These are phyloP conservation scores for Drosophila melanosoma DNA, from an alignment of 2,888 invertebrate genomes.

Conservation along the genomic window DNA sequence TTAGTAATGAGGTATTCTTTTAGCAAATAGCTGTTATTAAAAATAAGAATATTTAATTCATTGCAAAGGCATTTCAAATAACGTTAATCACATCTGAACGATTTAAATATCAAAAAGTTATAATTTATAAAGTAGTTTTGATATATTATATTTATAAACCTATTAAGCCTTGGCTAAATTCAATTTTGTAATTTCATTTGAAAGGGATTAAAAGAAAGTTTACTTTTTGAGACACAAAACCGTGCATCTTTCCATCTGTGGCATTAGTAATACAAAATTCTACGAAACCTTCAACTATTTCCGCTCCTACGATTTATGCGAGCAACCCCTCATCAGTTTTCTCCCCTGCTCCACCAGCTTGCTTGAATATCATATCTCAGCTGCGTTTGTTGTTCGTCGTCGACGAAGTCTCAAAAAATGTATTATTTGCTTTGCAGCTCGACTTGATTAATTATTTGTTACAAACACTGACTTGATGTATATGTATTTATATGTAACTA, in stretches of 20 bases:
- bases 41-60: no score
- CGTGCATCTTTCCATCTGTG: slow-evolving; percentile 13
- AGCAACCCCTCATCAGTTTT: neutral
- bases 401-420: slow-evolving; percentile 9
- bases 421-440: slow-evolving; percentile 5
- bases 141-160: neutral
- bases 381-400: slow-evolving; percentile 2
- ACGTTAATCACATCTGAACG: no score
- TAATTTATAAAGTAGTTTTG: neutral
- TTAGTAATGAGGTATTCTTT: neutral
- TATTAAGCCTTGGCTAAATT: neutral
- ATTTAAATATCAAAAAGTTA: no score
- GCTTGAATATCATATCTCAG: neutral
- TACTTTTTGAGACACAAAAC: neutral
- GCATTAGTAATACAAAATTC: neutral
- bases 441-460: slow-evolving; percentile 42
- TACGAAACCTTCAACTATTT: slow-evolving; percentile 21
- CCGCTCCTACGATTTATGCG: slow-evolving; percentile 33
- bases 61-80: no score
- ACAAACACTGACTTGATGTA: neutral
- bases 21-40: neutral
- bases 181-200: neutral
- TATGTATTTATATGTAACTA: neutral
- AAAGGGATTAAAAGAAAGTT: neutral
- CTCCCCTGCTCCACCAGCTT: neutral